A percentile compares a stretch with the other conserved stretches of the same genome.
These are phyloP conservation scores for honey bee (Apis mellifera) DNA, from an alignment of 1,140 invertebrate genomes.

Conservation along the genomic window DNA sequence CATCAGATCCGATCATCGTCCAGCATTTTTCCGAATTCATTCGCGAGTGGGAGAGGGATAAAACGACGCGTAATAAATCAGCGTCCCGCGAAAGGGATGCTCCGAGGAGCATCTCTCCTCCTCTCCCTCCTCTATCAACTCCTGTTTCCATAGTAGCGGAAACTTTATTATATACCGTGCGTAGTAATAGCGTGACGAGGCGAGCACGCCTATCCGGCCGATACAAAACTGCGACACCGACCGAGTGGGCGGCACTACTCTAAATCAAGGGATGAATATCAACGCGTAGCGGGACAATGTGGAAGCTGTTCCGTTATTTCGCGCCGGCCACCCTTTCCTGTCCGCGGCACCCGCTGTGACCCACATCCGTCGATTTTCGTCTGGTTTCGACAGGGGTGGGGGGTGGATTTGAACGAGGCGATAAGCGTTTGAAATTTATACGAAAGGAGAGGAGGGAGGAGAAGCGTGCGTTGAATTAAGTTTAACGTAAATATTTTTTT, in stretches of 20 bases:
- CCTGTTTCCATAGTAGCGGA: conserved; percentile 64
- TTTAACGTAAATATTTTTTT: neutral
- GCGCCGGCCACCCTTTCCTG: neutral
- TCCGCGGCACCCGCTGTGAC: neutral
- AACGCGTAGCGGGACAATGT: neutral
- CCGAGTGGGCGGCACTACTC: neutral
- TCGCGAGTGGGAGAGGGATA: neutral
- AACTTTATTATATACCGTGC: conserved; percentile 65
- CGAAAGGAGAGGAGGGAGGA: too few species aligned
- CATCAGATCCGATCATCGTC: neutral
- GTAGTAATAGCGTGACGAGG: neutral
- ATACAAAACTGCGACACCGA: conserved; percentile 3
- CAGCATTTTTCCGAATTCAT: too few species aligned
- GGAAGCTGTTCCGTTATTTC: neutral
- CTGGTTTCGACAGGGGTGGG: neutral
- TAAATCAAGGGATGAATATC: conserved; percentile 12
- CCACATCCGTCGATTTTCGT: conserved; percentile 1
- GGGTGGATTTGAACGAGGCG: neutral
- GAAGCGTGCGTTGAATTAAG: neutral
- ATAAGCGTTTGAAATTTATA: neutral
- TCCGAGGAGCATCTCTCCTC: conserved; percentile 11
- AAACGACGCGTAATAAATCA: conserved; percentile 20
- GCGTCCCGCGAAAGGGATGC: too few species aligned
- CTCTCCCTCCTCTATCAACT: conserved; percentile 58
- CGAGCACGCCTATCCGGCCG: neutral